Evolutionary conservation across 1,140 invertebrate species (phyloP), one percentile per base, ranked within the genome.

Genomic region (Eubasilissa regina): DNA sequence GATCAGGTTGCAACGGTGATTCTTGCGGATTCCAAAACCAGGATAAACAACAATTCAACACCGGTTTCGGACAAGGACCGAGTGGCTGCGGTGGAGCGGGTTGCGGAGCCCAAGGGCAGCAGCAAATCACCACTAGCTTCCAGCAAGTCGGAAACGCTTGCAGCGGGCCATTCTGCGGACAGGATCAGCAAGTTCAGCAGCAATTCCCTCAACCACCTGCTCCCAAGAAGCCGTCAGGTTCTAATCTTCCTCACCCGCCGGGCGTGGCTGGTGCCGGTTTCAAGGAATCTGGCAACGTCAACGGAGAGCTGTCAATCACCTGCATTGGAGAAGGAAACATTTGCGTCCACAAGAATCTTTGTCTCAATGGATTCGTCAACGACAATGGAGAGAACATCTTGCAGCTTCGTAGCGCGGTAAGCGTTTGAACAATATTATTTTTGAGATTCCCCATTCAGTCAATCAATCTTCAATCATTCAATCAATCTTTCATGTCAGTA

Each of bases 311-410:
- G 70, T 86, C 87, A 73, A 86, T 89, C 78, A 87, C 87, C 10
- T 92, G 92, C 80, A 85, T 85, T 75, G 90, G 89, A 10, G 84
- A 87, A 43, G 90, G 90, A 58, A 90, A 89, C 83, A 88, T 90
- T 55, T 93, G 92, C 83, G 91, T 92, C 0, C 84, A 87, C 0
- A 90, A 89, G 64, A 76, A 89, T 0, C 87, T 90, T 77, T 93
- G 92, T 82, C 85, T 86, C 77, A 90, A 92, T 77, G 92, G 92
- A 66, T 89, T 89, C 9, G 89, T 91, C 13, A 89, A 85, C 84
- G 84, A 84, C 6, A 88, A 86, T 78, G 87, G 87, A 35, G 86
- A 86, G 53, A 88, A 86, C 17, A 78, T 90, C 0, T 84, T 88
- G 15, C 90, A 90, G 84, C 86, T 89, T 1, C 89, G 86, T 80